Evolutionary conservation across 2,113 vertebrate species (phyloP), one percentile per base, ranked within the genome.

Genomic region (Pantherophis guttatus): DNA sequence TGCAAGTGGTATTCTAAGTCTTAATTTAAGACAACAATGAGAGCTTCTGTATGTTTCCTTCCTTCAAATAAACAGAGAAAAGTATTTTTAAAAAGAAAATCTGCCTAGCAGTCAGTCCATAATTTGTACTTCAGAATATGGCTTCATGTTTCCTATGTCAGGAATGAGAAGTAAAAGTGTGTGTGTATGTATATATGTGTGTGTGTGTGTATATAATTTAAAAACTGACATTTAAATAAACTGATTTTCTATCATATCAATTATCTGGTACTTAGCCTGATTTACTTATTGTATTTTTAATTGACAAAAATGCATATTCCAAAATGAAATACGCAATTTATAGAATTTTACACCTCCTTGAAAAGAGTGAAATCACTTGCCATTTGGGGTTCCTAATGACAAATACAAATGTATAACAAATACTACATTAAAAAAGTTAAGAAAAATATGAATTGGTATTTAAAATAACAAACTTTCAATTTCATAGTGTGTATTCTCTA

Each of bases 1-100:
- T 95, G 94, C 92, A 95, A 96, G 92, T 93, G 95, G 94, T 94
- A 96, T 96, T 96, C 94, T 94, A 97, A 97, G 96, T 97, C 96
- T 97, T 98, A 97, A 97, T 98, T 98, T 97, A 97, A 98, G 96
- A 96, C 94, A 96, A 97, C 96, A 97, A 94, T 98, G 97, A 97
- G 97, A 97, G 97, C 96, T 98, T 97, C 96, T 98, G 97, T 95
- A 97, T 97, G 98, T 98, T 98, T 98, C 97, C 97, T 98, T 98
- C 95, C 95, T 97, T 96, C 93, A 96, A 97, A 97, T 97, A 95
- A 96, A 92, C 96, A 96, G 33, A 96, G 96, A 96, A 92, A 97
- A 98, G 97, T 92, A 95, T 97, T 98, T 98, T 96, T 91, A 96
- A 96, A 97, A 59, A 93, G 95, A 96, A 97, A 98, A 97, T 97